phyloP scores from a whole-genome alignment of 2,888 invertebrate genomes.

The Synanthedon formicaeformis region DNA sequence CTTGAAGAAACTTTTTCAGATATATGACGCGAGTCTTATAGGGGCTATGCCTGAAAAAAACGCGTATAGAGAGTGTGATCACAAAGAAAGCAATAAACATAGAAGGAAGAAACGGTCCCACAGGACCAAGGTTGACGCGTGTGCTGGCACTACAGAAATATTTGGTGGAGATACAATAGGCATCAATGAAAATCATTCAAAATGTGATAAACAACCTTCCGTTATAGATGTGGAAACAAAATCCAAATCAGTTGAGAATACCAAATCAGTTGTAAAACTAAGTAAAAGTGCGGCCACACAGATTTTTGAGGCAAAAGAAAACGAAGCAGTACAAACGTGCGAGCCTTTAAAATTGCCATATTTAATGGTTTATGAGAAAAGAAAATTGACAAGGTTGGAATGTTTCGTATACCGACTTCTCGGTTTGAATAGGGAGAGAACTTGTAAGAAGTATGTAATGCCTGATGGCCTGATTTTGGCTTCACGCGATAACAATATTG shows the following conservation, averaged over 20 bases:
- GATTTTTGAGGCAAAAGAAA: constrained; percentile 17
- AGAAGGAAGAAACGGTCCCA: constrained; percentile 31
- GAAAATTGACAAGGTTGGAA: constrained; percentile 43
- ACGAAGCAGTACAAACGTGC: constrained; percentile 19
- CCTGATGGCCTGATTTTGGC: constrained; percentile 30
- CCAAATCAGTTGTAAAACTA: constrained; percentile 4
- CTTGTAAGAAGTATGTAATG: constrained; percentile 15
- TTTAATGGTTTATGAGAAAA: constrained; percentile 22
- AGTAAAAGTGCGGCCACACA: constrained; percentile 16
- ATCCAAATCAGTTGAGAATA: constrained; percentile 15
- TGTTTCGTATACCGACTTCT: constrained; percentile 44
- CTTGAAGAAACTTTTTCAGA: constrained; percentile 55
- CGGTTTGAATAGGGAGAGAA: constrained; percentile 31
- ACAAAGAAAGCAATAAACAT: constrained; percentile 7
- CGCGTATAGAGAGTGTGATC: constrained; percentile 7
- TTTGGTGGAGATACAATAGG: constrained; percentile 25
- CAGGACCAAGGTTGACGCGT: constrained; percentile 45
- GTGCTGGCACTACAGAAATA: constrained; percentile 36
- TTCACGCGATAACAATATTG: constrained; percentile 42
- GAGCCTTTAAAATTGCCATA: constrained; percentile 16
- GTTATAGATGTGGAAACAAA: constrained; percentile 31
- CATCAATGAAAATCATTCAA: constrained; percentile 7
- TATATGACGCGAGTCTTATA: constrained; percentile 55
- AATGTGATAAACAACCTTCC: constrained; percentile 23
- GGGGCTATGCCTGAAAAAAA: constrained; percentile 34